Evolutionary conservation across 2,888 invertebrate genomes (phyloP).

Genomic region (Oligia fasciuncula): DNA sequence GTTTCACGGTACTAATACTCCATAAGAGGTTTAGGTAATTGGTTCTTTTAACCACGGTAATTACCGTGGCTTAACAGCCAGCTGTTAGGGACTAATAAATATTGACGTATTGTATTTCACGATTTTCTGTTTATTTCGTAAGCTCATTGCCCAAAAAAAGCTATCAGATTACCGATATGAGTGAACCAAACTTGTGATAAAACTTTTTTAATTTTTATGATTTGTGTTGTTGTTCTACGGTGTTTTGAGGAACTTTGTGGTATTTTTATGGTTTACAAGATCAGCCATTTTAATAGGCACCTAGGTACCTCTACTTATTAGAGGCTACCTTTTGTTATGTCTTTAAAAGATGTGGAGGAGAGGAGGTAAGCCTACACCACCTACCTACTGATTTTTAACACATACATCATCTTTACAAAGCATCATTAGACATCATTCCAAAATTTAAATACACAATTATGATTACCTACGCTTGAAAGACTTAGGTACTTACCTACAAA

Average conservation of each 20-base stretch:
- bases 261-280: conserved; percentile 9
- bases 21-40: conserved; percentile 44
- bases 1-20: conserved; percentile 36
- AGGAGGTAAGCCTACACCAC: not conserved
- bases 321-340: not conserved
- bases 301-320: not conserved
- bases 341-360: not conserved
- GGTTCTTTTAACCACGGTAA: conserved; percentile 18
- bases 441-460: not conserved
- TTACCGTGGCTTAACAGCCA: conserved; percentile 4
- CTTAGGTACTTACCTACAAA: not conserved
- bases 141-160: conserved; percentile 26
- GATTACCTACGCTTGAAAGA: too few relatives aligned
- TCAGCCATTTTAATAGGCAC: not conserved
- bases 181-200: conserved; percentile 1
- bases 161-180: conserved; percentile 32
- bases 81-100: conserved; percentile 21
- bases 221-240: not conserved
- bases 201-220: conserved; percentile 24
- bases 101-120: conserved; percentile 30
- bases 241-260: conserved; percentile 10
- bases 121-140: conserved; percentile 19
- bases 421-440: not conserved
- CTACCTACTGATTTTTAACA: not conserved
- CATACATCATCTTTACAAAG: not conserved